A percentile compares a stretch with the other conserved stretches of the same genome.
These are phyloP conservation scores for Homalodisca vitripennis DNA, from an alignment of 1,140 invertebrate species.

Conservation along the genomic window DNA sequence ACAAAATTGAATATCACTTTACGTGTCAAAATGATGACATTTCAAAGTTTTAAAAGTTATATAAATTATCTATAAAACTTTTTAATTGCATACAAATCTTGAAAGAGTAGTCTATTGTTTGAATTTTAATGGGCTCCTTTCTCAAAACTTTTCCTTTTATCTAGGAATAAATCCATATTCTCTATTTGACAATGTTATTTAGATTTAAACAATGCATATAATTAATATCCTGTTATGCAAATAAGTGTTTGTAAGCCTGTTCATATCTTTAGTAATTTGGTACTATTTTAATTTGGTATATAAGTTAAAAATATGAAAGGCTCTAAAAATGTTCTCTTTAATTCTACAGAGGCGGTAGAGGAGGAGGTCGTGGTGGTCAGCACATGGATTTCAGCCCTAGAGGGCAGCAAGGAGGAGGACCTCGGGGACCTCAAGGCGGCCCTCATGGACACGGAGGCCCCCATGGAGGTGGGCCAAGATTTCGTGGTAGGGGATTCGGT, in stretches of 20 bases:
- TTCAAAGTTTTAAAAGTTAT: too few relatives aligned
- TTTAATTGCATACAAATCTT: too few relatives aligned
- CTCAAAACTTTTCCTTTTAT: too few relatives aligned
- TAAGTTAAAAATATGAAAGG: too few relatives aligned
- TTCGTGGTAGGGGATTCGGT: constrained; percentile 53
- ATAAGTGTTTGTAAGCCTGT: neutral
- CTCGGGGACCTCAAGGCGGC: constrained; percentile 51
- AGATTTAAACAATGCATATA: neutral
- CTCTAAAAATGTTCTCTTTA: constrained; percentile 11
- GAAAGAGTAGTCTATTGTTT: too few relatives aligned
- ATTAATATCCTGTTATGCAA: neutral
- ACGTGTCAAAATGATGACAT: too few relatives aligned
- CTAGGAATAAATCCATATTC: neutral
- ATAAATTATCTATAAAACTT: too few relatives aligned
- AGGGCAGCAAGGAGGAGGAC: constrained; percentile 60
- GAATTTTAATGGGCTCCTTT: too few relatives aligned
- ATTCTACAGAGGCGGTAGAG: constrained; percentile 40
- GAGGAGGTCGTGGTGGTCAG: constrained; percentile 32
- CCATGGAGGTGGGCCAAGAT: constrained; percentile 38
- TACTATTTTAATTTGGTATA: too few relatives aligned
- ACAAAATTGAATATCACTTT: too few relatives aligned
- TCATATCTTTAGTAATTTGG: neutral
- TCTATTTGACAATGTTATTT: neutral
- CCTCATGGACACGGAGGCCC: constrained; percentile 34
- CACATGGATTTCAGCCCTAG: constrained; percentile 38